A percentile compares a stretch with the other conserved stretches of the same genome.
Conservation (phyloP, 1,140 invertebrate genomes). For the Papilio xuthus region DNA sequence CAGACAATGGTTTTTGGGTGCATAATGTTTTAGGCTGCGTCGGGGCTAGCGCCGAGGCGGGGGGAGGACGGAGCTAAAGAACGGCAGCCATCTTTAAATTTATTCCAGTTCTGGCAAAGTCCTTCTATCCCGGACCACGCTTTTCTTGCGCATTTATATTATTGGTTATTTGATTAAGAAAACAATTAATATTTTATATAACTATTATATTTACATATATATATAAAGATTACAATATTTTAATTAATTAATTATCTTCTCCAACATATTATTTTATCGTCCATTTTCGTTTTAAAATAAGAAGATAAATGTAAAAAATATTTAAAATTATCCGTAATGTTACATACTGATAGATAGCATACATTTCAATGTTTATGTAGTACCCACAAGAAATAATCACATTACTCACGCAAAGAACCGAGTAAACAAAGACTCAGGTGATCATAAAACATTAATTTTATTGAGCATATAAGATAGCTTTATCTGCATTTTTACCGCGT, state of each 20-base stretch:
- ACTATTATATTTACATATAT: not conserved
- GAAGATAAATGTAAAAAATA: not conserved
- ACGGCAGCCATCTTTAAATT: conserved; percentile 80
- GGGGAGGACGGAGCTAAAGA: conserved; percentile 57
- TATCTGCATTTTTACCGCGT: conserved; percentile 52
- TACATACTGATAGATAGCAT: not conserved
- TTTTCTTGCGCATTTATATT: conserved; percentile 11
- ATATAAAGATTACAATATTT: too few species aligned
- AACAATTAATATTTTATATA: not conserved
- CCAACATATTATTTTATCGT: too few species aligned
- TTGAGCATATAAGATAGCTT: conserved; percentile 38
- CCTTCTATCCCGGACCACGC: conserved; percentile 58
- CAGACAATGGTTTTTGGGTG: conserved; percentile 81
- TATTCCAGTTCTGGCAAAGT: conserved; percentile 76
- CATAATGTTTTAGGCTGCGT: conserved; percentile 81
- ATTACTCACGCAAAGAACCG: conserved; percentile 29
- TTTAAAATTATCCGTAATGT: not conserved
- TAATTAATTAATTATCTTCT: too few species aligned
- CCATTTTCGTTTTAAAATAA: not conserved
- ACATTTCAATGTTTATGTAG: conserved; percentile 13
- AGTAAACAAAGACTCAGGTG: conserved; percentile 27
- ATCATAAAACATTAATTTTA: conserved; percentile 36
- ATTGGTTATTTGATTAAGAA: not conserved
- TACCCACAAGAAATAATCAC: conserved; percentile 5
- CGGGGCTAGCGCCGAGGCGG: conserved; percentile 58